These are phyloP conservation scores for Trigoniulus corallinus DNA, from an alignment of 1,140 invertebrate genomes.

Conservation along the genomic window DNA sequence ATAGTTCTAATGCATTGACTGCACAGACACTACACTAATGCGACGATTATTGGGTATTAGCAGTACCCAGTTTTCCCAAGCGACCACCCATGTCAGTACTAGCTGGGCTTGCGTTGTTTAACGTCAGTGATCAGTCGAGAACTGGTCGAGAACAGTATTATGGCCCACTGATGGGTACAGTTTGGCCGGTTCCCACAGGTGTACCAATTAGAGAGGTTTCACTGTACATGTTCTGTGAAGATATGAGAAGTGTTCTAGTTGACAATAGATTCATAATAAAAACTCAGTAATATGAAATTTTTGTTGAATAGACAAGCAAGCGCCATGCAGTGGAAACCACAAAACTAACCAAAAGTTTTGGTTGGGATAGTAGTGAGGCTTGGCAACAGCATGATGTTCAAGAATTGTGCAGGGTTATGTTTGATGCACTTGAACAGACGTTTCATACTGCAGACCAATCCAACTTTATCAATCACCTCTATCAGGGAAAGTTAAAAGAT, in stretches of 20 bases:
- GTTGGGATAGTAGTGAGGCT: constrained; percentile 76
- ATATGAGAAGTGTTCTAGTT: background rate
- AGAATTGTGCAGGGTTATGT: constrained; percentile 79
- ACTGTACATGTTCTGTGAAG: too few species aligned
- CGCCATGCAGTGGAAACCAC: constrained; percentile 66
- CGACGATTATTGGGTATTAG: too few species aligned
- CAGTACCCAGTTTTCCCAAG: too few species aligned
- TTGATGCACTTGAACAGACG: constrained; percentile 72
- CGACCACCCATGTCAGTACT: too few species aligned
- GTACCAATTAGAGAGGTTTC: too few species aligned
- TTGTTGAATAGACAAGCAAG: constrained; percentile 43
- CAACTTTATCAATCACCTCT: constrained; percentile 61
- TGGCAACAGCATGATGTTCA: constrained; percentile 91
- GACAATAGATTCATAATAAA: background rate
- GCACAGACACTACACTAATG: too few species aligned
- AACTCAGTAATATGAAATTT: background rate
- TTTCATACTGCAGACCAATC: constrained; percentile 70
- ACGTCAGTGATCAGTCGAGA: too few species aligned
- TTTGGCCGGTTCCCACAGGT: too few species aligned
- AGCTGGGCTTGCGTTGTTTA: too few species aligned
- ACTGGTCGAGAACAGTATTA: too few species aligned
- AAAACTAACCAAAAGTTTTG: constrained; percentile 73
- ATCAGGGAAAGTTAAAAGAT: constrained; percentile 70
- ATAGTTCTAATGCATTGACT: too few species aligned
- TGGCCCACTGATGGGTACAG: too few species aligned